phyloP scores from a whole-genome alignment of 2,797 vertebrate genomes.

The Hypotaenidia philippensis region DNA sequence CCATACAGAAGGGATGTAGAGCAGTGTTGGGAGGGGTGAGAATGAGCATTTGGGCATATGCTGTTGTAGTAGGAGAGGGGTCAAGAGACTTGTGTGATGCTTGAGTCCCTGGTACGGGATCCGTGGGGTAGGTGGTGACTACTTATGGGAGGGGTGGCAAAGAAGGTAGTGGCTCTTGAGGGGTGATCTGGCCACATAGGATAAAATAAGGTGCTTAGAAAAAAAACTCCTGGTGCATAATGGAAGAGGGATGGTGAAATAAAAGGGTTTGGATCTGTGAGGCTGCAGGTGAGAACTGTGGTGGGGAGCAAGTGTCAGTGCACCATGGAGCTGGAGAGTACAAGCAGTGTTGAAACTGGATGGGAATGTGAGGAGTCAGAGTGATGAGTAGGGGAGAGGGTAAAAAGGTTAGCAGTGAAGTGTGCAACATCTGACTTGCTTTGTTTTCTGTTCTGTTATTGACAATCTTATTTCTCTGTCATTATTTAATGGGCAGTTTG shows the following conservation, averaged over 20 bases:
- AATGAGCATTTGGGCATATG: neutral
- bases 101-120: fast-evolving
- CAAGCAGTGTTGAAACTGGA: neutral
- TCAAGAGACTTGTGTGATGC: fast-evolving
- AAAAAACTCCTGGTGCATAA: neutral
- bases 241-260: neutral
- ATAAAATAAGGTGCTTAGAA: neutral
- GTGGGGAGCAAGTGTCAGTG: neutral
- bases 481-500: conserved; percentile 38
- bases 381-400: neutral
- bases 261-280: neutral
- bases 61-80: neutral
- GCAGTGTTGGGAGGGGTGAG: neutral
- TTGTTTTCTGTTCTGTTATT: conserved; percentile 44
- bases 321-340: fast-evolving
- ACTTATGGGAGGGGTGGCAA: neutral
- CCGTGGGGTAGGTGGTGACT: neutral
- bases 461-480: conserved; percentile 38
- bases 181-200: neutral
- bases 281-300: fast-evolving
- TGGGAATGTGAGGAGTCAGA: neutral
- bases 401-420: conserved; percentile 16
- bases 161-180: neutral
- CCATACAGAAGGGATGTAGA: neutral
- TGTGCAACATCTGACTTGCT: neutral